phyloP scores from a whole-genome alignment of 1,140 invertebrate species.

The Diplogasteroides magnus region DNA sequence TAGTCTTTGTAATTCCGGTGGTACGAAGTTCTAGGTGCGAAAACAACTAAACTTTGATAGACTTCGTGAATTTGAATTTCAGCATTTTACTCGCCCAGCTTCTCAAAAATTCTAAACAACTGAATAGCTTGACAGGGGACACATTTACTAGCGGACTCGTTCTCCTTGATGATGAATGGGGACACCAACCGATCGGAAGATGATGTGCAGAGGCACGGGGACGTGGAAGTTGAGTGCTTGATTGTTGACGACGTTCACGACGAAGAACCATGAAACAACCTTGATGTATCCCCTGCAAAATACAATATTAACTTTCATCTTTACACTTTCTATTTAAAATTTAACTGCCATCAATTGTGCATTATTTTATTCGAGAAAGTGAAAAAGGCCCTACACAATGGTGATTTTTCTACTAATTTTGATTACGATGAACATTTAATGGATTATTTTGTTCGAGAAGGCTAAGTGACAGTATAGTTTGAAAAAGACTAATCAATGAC shows the following conservation, averaged over 20 bases:
- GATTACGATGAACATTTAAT: too few relatives aligned
- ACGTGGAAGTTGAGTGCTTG: constrained; percentile 94
- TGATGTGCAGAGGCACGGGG: constrained; percentile 95
- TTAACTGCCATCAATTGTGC: constrained; percentile 6
- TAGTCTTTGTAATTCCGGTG: too few relatives aligned
- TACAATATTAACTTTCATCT: constrained; percentile 8
- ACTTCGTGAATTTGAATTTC: too few relatives aligned
- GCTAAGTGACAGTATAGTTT: too few relatives aligned
- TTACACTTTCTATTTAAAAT: constrained; percentile 30
- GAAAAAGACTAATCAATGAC: too few relatives aligned
- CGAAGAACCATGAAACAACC: constrained; percentile 83
- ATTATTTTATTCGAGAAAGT: constrained; percentile 13
- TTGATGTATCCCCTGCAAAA: constrained; percentile 72
- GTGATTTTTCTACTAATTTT: constrained; percentile 26
- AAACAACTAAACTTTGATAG: too few relatives aligned
- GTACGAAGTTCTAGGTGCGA: too few relatives aligned
- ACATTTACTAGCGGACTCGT: constrained; percentile 8
- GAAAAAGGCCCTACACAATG: constrained; percentile 33
- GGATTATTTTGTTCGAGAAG: too few relatives aligned
- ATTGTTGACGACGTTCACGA: constrained; percentile 87
- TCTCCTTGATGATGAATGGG: neutral
- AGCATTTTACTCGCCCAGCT: too few relatives aligned
- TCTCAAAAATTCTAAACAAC: too few relatives aligned
- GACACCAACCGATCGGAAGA: constrained; percentile 81
- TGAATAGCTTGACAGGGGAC: too few relatives aligned